A percentile compares a stretch with the other conserved stretches of the same genome.
Evolutionary conservation across 2,888 invertebrate genomes (phyloP).

Genomic region (Petrolisthes cinctipes): DNA sequence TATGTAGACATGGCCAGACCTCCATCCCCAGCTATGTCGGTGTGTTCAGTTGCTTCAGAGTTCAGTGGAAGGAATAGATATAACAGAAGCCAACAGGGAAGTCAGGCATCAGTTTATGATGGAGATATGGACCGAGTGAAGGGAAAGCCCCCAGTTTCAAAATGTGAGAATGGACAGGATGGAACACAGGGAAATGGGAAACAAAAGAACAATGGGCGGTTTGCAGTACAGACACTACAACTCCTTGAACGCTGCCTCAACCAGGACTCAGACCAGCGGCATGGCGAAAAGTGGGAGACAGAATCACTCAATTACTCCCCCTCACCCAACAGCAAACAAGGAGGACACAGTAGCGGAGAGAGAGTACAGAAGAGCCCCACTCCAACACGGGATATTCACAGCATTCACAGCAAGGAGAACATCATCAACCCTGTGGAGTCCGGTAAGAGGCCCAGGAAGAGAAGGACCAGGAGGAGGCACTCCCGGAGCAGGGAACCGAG

Average conservation of each 20-base stretch:
- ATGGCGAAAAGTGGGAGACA: conserved; percentile 34
- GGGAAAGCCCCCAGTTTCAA: conserved; percentile 48
- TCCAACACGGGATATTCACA: conserved; percentile 48
- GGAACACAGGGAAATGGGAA: conserved; percentile 36
- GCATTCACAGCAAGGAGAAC: conserved; percentile 64
- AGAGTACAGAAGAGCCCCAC: conserved; percentile 51
- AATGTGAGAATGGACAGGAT: conserved; percentile 44
- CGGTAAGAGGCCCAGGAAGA: conserved; percentile 50
- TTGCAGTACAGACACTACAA: conserved; percentile 51
- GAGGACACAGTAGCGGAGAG: conserved; percentile 5
- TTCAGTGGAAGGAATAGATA: conserved; percentile 64
- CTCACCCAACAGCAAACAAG: conserved; percentile 25
- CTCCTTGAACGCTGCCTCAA: conserved; percentile 62
- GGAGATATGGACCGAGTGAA: conserved; percentile 38
- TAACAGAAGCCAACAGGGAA: conserved; percentile 46
- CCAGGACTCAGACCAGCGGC: conserved; percentile 44
- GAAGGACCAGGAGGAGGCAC: conserved; percentile 53
- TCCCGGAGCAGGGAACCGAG: conserved; percentile 63
- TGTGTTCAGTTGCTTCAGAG: conserved; percentile 62
- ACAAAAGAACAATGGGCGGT: conserved; percentile 27
- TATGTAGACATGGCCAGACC: conserved; percentile 45
- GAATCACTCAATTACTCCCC: conserved; percentile 43
- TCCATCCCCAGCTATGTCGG: conserved; percentile 58
- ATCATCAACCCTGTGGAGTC: conserved; percentile 52
- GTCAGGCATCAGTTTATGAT: conserved; percentile 53